phyloP scores from a whole-genome alignment of 2,888 invertebrate species.

The Oscheius sp. region DNA sequence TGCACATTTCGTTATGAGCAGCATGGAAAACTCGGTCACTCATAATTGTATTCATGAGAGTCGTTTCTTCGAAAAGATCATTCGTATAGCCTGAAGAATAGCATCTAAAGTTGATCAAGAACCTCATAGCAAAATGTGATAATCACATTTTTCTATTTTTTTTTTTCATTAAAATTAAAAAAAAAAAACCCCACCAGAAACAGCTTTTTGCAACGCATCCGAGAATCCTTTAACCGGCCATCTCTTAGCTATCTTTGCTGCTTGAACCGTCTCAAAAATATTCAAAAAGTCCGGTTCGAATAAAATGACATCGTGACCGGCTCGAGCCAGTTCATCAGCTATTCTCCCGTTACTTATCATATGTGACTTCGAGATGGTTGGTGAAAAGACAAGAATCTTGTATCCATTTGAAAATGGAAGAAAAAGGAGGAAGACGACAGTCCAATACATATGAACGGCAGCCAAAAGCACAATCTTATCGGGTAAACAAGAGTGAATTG shows the following conservation, averaged over 20 bases:
- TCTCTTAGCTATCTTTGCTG: slow-evolving; percentile 37
- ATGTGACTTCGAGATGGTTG: slow-evolving; percentile 46
- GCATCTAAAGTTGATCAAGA: no score
- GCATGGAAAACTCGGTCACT: background rate
- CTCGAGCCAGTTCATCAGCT: slow-evolving; percentile 55
- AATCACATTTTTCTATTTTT: background rate
- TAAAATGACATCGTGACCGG: slow-evolving; percentile 56
- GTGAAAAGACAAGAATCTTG: slow-evolving; percentile 48
- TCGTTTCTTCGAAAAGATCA: slow-evolving; percentile 3
- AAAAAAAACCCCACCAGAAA: no score
- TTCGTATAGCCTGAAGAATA: slow-evolving; percentile 7
- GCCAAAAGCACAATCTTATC: no score
- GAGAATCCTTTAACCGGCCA: slow-evolving; percentile 40
- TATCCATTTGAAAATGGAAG: slow-evolving; percentile 5
- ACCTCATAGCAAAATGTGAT: background rate
- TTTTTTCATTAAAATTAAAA: background rate
- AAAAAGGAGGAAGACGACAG: background rate
- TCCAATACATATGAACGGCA: background rate
- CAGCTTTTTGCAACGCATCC: background rate
- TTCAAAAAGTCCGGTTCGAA: slow-evolving; percentile 48
- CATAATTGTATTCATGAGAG: background rate
- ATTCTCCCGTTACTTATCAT: slow-evolving; percentile 55
- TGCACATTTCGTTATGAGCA: background rate
- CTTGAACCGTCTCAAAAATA: slow-evolving; percentile 37
- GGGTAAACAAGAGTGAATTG: no score